Conservation (phyloP, 2,113 vertebrate genomes). For the Asarcornis scutulata region DNA sequence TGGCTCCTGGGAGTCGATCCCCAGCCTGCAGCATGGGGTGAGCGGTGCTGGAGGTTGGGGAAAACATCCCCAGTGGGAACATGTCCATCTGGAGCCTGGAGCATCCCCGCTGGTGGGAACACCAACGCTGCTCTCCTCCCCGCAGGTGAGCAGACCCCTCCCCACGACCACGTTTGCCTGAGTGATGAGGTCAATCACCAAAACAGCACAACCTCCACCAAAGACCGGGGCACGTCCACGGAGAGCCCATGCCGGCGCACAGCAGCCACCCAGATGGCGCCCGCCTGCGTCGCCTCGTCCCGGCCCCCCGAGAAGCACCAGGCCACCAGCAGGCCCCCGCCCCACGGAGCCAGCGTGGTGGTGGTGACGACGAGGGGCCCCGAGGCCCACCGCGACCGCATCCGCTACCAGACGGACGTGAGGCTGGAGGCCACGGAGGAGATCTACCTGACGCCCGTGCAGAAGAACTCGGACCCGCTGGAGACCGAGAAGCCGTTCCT, state of each 20-base stretch:
- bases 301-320: slow-evolving; percentile 72
- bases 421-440: slow-evolving; percentile 94
- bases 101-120: background rate
- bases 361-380: slow-evolving; percentile 68
- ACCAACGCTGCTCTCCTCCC: background rate
- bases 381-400: slow-evolving; percentile 84
- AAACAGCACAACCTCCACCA: slow-evolving; percentile 86
- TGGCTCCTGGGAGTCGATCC: background rate
- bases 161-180: slow-evolving; percentile 92
- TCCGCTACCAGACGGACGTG: slow-evolving; percentile 90
- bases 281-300: slow-evolving; percentile 64
- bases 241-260: slow-evolving; percentile 87
- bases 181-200: slow-evolving; percentile 93
- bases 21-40: background rate
- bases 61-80: background rate
- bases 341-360: slow-evolving; percentile 68
- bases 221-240: slow-evolving; percentile 94
- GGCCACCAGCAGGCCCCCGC: slow-evolving; percentile 51
- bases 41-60: background rate
- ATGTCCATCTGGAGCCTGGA: background rate
- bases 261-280: slow-evolving; percentile 83
- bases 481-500: slow-evolving; percentile 86
- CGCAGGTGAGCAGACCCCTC: slow-evolving; percentile 89
- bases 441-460: slow-evolving; percentile 94
- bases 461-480: slow-evolving; percentile 83